Conservation (phyloP, 2,888 invertebrate species). For the Digitonthophagus gazella region DNA sequence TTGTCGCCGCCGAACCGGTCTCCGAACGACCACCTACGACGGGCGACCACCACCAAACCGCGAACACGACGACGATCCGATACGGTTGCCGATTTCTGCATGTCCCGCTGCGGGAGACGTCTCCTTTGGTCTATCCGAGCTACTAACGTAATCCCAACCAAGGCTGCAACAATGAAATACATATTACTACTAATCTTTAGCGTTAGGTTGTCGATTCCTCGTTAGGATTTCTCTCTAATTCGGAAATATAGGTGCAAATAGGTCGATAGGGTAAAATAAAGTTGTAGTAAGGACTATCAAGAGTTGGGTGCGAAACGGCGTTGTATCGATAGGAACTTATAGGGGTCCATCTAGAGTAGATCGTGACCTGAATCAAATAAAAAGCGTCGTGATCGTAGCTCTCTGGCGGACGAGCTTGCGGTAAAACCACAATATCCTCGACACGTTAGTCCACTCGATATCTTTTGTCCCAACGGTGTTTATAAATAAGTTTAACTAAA, state of each 20-base stretch:
- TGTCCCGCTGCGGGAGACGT: not conserved
- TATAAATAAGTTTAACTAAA: not conserved
- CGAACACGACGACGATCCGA: not conserved
- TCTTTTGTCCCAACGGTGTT: not conserved
- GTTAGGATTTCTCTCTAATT: not conserved
- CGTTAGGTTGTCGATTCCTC: too few species aligned
- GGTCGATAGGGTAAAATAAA: not conserved
- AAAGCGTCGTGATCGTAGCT: not conserved
- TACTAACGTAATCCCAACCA: not conserved
- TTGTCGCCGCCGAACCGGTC: slow-evolving; percentile 26
- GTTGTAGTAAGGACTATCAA: not conserved
- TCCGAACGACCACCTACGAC: slow-evolving; percentile 19
- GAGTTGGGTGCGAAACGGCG: not conserved
- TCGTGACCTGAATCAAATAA: not conserved
- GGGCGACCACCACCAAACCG: not conserved
- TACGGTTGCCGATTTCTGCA: not conserved
- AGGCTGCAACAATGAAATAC: not conserved
- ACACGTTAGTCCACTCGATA: not conserved
- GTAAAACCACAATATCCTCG: not conserved
- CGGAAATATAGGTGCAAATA: not conserved
- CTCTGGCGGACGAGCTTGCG: not conserved
- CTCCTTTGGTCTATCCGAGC: not conserved
- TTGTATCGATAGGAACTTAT: not conserved
- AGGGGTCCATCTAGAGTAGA: not conserved
- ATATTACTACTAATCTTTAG: not conserved